Percentiles rank a stretch among this genome's conserved stretches.
Conservation (phyloP, 2,888 invertebrate genomes). For the Arge pagana region DNA sequence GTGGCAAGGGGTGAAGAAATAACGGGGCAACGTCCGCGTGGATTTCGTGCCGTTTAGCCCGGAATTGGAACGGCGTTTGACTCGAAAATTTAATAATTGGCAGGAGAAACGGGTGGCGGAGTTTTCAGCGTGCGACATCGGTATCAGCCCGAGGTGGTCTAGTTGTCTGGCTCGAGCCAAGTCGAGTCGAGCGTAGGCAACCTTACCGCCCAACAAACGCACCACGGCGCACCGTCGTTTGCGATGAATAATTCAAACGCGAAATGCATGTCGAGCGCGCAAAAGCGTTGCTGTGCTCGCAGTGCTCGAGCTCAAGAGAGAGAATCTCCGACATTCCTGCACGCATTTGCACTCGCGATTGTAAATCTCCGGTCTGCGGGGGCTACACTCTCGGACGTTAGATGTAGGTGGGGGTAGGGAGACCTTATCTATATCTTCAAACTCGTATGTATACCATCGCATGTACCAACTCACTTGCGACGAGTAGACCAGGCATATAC, state of each 20-base stretch:
- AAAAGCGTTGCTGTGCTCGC: conserved; percentile 23
- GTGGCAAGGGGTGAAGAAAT: conserved; percentile 2
- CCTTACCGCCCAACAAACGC: conserved; percentile 18
- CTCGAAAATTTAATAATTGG: too few relatives aligned
- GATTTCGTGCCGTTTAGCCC: not conserved
- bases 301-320: conserved; percentile 22
- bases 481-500: too few relatives aligned
- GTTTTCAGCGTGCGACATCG: too few relatives aligned
- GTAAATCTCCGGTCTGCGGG: conserved; percentile 48
- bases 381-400: conserved; percentile 23
- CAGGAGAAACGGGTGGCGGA: too few relatives aligned
- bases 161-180: too few relatives aligned
- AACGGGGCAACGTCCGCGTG: not conserved
- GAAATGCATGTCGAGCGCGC: conserved; percentile 36
- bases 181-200: conserved; percentile 8
- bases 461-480: too few relatives aligned
- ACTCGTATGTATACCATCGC: not conserved
- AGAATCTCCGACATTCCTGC: conserved; percentile 52
- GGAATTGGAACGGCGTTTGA: not conserved
- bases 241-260: conserved; percentile 51
- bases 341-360: conserved; percentile 49
- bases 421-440: conserved; percentile 15
- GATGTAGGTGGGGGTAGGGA: conserved; percentile 10
- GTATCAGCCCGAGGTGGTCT: too few relatives aligned
- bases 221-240: conserved; percentile 24